Evolutionary conservation across 2,888 invertebrate species (phyloP), one percentile per base, ranked within the genome.

Genomic region (Papilio demoleus): DNA sequence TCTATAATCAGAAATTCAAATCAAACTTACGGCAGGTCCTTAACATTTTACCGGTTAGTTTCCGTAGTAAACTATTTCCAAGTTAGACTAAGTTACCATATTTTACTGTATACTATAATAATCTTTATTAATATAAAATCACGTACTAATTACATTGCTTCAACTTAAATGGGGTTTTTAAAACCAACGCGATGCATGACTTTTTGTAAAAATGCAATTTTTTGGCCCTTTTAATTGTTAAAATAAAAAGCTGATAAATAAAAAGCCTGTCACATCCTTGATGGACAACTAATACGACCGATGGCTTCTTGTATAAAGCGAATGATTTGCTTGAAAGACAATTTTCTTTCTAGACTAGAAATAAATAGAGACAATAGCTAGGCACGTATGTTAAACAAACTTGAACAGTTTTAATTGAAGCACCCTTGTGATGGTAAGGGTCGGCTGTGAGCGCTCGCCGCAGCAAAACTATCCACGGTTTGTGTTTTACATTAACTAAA

Each of bases 331-430:
- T 47, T 47, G 1, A 2, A 38, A 38, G 8, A 40, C 12, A 36
- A 2, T 24, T 27, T 75, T 77, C 76, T 72, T 85, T 83, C 82
- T 81, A 75, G 70, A 71, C 79, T 80, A 80, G 79, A 78, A 81
- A 78, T 77, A 71, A 59, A 65, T 77, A 76, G 75, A 9, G 12
- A 42, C 24, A 65, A 83, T 82, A 82, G 81, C 78, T 81, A 83
- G 86, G 84, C 84, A 87, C 82, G 85, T 87, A 88, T 86, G 88
- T 88, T 87, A 85, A 88, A 86, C 86, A 85, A 88, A 89, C 86
- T 89, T 86, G 78, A 84, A 83, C 84, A 83, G 86, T 89, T 88
- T 88, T 88, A 90, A 90, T 88, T 88, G 85, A 86, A 89, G 85
- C 79, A 80, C 83, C 84, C 85, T 85, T 81, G 83, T 83, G 85